Evolutionary conservation across 2,113 vertebrate genomes (phyloP).

Genomic region (Callionymus lyra): DNA sequence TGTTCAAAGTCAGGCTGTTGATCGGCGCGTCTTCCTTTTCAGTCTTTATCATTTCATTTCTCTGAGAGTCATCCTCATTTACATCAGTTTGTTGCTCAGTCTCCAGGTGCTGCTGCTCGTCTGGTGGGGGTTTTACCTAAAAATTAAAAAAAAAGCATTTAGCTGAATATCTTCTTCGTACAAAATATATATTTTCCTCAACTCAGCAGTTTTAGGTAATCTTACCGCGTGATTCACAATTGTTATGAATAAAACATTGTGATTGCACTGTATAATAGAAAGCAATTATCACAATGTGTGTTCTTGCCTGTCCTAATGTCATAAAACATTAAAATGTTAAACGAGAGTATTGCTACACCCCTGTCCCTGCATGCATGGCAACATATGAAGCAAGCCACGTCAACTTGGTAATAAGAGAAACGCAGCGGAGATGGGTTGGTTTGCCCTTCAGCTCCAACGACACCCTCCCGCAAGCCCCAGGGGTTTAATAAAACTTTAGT

Average conservation of each 20-base stretch:
- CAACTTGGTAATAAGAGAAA: slow-evolving; percentile 51
- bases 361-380: slow-evolving; percentile 34
- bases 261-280: slow-evolving; percentile 39
- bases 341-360: slow-evolving; percentile 41
- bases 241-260: slow-evolving; percentile 47
- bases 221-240: slow-evolving; percentile 1
- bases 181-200: neutral
- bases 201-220: no score
- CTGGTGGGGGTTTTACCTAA: slow-evolving; percentile 38
- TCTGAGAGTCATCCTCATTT: slow-evolving; percentile 27
- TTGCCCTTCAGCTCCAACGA: slow-evolving; percentile 49
- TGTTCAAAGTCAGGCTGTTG: neutral
- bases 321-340: slow-evolving; percentile 52
- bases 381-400: slow-evolving; percentile 37
- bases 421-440: slow-evolving; percentile 48
- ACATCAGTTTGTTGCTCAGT: slow-evolving; percentile 26
- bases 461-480: slow-evolving; percentile 48
- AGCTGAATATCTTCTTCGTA: slow-evolving; percentile 7
- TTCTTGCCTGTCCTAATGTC: slow-evolving; percentile 36
- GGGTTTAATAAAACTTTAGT: slow-evolving; percentile 69
- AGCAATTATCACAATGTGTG: slow-evolving; percentile 37
- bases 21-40: slow-evolving; percentile 19
- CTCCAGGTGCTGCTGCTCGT: slow-evolving; percentile 31
- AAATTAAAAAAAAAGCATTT: slow-evolving; percentile 4
- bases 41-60: slow-evolving; percentile 27